A percentile compares a stretch with the other conserved stretches of the same genome.
Conservation (phyloP, 1,140 invertebrate genomes). For the Apocrypta bakeri region DNA sequence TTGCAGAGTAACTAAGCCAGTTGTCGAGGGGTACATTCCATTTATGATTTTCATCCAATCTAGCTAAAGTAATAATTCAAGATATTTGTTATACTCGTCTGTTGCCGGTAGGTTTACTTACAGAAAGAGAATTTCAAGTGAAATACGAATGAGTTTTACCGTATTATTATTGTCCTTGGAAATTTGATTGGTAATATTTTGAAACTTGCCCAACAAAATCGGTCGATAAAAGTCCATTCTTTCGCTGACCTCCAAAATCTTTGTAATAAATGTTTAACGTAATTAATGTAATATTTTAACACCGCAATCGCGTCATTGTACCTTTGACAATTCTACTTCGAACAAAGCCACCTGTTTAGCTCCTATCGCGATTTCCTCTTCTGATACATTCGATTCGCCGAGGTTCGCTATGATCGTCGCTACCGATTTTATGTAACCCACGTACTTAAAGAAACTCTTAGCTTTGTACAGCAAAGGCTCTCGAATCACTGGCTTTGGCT, state of each 20-base stretch:
- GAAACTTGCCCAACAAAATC: background rate
- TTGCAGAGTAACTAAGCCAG: background rate
- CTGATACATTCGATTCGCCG: background rate
- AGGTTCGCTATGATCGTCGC: slow-evolving; percentile 12
- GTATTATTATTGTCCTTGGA: background rate
- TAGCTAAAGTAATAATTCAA: no score
- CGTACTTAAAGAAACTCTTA: slow-evolving; percentile 29
- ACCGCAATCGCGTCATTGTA: background rate
- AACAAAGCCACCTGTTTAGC: slow-evolving; percentile 21
- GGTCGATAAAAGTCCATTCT: slow-evolving; percentile 5
- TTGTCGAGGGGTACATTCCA: background rate
- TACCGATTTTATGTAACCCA: slow-evolving; percentile 12
- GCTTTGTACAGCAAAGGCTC: slow-evolving; percentile 23
- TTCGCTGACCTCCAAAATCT: slow-evolving; percentile 33
- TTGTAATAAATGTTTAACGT: background rate
- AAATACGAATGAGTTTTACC: background rate
- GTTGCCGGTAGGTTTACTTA: background rate
- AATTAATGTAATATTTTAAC: background rate
- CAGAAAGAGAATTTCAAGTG: background rate
- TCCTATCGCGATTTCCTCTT: background rate
- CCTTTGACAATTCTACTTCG: slow-evolving; percentile 18
- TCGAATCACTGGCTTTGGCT: slow-evolving; percentile 22
- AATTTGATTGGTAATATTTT: slow-evolving; percentile 12
- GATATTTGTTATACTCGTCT: background rate
- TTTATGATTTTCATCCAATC: slow-evolving; percentile 35